These are phyloP conservation scores for Leucopsar rothschildi DNA, from an alignment of 2,113 vertebrate species.

Conservation along the genomic window DNA sequence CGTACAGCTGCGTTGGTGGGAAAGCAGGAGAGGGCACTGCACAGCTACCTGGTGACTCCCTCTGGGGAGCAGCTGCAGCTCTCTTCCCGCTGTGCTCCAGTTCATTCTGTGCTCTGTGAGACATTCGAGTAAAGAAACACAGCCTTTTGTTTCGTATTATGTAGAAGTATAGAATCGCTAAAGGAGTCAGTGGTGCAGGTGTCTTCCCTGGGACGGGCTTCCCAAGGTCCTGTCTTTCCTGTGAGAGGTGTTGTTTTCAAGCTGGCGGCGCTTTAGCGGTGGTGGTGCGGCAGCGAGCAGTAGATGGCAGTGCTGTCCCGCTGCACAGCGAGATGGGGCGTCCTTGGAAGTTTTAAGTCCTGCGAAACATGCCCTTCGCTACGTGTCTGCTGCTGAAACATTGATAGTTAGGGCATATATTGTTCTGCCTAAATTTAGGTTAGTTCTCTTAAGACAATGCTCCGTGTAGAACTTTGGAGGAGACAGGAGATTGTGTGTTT, in stretches of 20 bases:
- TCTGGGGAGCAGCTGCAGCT: not conserved
- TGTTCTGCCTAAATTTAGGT: not conserved
- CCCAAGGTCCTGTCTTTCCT: no score
- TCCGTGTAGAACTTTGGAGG: not conserved
- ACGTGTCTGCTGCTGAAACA: not conserved
- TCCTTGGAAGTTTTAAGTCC: not conserved
- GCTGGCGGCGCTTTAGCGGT: not conserved
- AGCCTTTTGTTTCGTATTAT: not conserved
- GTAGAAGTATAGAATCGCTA: not conserved
- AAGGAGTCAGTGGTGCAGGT: not conserved
- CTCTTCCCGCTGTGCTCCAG: no score
- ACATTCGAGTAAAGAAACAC: not conserved
- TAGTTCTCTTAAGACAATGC: not conserved
- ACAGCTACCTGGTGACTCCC: not conserved
- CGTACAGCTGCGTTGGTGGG: fast-evolving
- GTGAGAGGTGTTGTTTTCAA: not conserved
- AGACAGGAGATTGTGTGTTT: not conserved
- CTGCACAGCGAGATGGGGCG: not conserved
- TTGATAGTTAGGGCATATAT: not conserved
- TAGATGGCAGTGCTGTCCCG: constrained; percentile 75
- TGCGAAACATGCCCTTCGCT: not conserved
- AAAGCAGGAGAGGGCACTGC: not conserved
- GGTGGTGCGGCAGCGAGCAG: not conserved
- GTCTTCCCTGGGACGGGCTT: not conserved
- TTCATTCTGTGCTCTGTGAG: not conserved